Percentiles rank a stretch among this genome's conserved stretches.
phyloP scores from a whole-genome alignment of 2,888 invertebrate genomes.

The Timandra comae region DNA sequence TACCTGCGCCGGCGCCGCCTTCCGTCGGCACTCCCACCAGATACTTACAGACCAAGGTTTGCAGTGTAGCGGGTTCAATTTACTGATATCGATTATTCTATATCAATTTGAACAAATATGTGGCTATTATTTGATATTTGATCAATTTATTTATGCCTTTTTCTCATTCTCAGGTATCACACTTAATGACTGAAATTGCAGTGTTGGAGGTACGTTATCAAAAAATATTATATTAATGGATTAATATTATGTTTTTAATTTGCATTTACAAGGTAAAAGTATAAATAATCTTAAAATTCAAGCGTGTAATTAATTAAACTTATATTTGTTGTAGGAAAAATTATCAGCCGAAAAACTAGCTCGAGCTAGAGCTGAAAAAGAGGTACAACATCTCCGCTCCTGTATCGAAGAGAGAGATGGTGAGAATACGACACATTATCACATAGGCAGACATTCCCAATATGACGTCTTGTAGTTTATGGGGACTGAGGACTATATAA shows the following conservation, averaged over 20 bases:
- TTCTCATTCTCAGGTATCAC: constrained; percentile 42
- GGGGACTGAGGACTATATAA: no score
- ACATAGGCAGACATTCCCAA: background rate
- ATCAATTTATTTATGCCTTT: no score
- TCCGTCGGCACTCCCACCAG: constrained; percentile 28
- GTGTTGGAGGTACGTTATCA: constrained; percentile 54
- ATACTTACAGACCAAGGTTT: constrained; percentile 35
- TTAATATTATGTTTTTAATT: no score
- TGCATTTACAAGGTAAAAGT: no score
- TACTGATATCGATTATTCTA: background rate
- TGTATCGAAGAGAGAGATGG: constrained; percentile 61
- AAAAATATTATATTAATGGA: no score
- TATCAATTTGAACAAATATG: no score
- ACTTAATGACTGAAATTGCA: constrained; percentile 44
- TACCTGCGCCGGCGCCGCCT: constrained; percentile 4
- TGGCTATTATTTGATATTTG: no score
- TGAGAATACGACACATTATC: constrained; percentile 15
- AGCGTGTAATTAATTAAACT: no score
- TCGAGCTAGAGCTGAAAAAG: constrained; percentile 43
- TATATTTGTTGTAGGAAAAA: constrained; percentile 52
- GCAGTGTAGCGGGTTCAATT: background rate
- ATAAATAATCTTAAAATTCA: no score
- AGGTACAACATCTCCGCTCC: constrained; percentile 47
- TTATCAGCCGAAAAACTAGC: constrained; percentile 42
- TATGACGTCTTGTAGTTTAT: background rate